phyloP scores from a whole-genome alignment of 2,888 invertebrate species.

The Chymomyza procnemis region DNA sequence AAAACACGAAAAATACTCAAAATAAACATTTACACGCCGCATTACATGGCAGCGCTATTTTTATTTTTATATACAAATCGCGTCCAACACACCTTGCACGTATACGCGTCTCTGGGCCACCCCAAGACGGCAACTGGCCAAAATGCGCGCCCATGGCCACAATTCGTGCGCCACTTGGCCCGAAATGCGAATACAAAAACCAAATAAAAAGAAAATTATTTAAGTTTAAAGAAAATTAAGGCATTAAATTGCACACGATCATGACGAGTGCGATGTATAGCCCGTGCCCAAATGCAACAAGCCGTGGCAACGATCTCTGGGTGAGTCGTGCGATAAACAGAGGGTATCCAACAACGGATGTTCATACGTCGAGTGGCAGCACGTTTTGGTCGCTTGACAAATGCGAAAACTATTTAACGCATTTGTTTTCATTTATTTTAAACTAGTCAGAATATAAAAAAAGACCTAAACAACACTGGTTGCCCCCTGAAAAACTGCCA shows the following conservation, averaged over 20 bases:
- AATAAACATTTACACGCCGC: neutral
- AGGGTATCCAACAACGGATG: neutral
- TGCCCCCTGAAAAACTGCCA: neutral
- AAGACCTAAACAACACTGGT: neutral
- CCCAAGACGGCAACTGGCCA: neutral
- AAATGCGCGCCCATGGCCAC: neutral
- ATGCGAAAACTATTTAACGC: constrained; percentile 40
- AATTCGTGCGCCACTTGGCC: constrained; percentile 1
- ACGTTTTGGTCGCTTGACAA: constrained; percentile 13
- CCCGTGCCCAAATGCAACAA: neutral
- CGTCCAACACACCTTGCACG: neutral
- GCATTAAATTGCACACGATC: constrained; percentile 48
- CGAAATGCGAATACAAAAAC: constrained; percentile 16
- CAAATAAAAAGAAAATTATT: constrained; percentile 16
- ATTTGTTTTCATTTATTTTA: constrained; percentile 26
- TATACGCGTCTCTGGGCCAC: no score
- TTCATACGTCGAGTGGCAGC: neutral
- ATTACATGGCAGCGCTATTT: constrained; percentile 3
- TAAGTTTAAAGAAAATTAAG: constrained; percentile 30
- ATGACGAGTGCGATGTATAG: neutral
- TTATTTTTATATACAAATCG: neutral
- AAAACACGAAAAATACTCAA: constrained; percentile 12
- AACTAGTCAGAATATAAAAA: neutral
- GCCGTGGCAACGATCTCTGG: neutral
- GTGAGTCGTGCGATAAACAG: neutral